Base-by-base conservation (phyloP, 2,888 invertebrate species). In the Dasysyrphus tricinctus region DNA sequence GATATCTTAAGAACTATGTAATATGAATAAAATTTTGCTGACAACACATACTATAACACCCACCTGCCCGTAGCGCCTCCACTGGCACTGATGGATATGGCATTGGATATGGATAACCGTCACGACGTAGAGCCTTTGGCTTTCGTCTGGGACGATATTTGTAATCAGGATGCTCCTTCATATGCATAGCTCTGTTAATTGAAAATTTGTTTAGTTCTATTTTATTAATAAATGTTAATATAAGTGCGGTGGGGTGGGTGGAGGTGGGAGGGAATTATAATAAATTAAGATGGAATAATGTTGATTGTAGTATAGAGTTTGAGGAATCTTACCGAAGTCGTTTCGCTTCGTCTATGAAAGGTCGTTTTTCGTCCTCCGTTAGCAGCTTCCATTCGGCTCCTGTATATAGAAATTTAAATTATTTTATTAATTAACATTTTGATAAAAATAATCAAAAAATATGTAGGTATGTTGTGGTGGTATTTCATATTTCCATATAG, bases 301-400 rank as follows among this genome's bases (percentile, higher is more conserved):
- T 77, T 9, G 12, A n/a, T 39, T 56, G 7, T 12, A 8, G 1
- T 42, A 29, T 24, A 24, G 24, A 24, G 8, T 3, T 14, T 9
- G 37, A 8, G n/a, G 16, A 1, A 12, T 44, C 89, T 90, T 90
- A 92, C 92, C 93, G 90, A 89, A 99, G 94, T 87, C 98, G 95
- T 92, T 99, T 99, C 14, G 99, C 98, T 92, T 99, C 98, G 92
- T 99, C 99, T 89, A 99, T 99, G 93, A 98, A 99, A 34, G 98
- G 98, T 90, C 98, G 94, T 93, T 99, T 99, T 91, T 98, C 98
- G 89, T 97, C 96, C 93, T 99, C 99, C 3, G 97, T 96, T 57
- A 99, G 94, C 72, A 97, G 94, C 92, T 99, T 99, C 99, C 99
- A 99, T 94, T 98, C 98, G 14, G 98, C 98, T 89, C 98, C 96